Evolutionary conservation across 2,797 vertebrate species (phyloP).

Genomic region (Kryptopterus vitreolus): DNA sequence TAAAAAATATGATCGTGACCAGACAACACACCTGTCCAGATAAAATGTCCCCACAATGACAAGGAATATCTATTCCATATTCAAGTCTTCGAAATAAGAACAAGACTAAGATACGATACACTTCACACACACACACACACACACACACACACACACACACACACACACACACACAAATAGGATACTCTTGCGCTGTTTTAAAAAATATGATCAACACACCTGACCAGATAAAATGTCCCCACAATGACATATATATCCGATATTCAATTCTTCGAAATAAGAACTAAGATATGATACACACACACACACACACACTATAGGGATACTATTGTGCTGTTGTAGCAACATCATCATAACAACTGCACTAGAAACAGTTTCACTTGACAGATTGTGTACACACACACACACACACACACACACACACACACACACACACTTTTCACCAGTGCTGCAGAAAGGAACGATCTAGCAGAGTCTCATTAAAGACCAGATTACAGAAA

Average conservation of each 20-base stretch:
- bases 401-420: conserved; percentile 12
- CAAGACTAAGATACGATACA: not conserved
- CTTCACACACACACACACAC: not conserved
- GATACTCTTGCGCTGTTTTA: no score
- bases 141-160: not conserved
- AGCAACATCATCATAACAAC: conserved; percentile 40
- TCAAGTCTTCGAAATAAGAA: not conserved
- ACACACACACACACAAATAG: not conserved
- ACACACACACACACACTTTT: not conserved
- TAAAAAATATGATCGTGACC: no score
- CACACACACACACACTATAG: conserved; percentile 53
- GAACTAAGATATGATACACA: not conserved
- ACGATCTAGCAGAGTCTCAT: conserved; percentile 56
- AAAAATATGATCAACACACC: not conserved
- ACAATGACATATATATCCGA: not conserved
- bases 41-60: not conserved
- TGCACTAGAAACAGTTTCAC: conserved; percentile 9
- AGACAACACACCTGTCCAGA: not conserved
- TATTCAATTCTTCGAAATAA: not conserved
- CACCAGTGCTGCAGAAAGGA: conserved; percentile 52
- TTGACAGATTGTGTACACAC: conserved; percentile 39
- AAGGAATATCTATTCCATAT: not conserved
- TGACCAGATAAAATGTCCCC: not conserved
- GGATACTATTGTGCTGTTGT: conserved; percentile 54
- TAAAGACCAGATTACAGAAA: conserved; percentile 63